Conservation (phyloP, 2,888 invertebrate species). For the Leucoma salicis region DNA sequence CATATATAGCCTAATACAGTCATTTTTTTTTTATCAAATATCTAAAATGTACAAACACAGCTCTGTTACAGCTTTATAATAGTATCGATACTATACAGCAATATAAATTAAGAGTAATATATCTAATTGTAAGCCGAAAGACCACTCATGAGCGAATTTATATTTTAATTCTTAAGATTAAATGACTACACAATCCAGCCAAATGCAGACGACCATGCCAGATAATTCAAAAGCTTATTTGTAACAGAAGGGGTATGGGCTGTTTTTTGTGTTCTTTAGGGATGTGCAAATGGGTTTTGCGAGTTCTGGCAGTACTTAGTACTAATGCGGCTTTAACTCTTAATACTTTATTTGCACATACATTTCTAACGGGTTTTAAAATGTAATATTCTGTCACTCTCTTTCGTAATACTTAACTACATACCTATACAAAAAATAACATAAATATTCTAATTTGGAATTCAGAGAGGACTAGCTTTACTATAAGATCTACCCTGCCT, state of each 20-base stretch:
- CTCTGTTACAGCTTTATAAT: too few species aligned
- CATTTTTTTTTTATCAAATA: too few species aligned
- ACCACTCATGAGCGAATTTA: neutral
- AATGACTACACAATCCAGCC: neutral
- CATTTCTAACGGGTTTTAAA: neutral
- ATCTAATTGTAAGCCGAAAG: too few species aligned
- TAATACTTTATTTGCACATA: neutral
- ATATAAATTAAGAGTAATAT: too few species aligned
- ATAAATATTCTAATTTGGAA: conserved; percentile 27
- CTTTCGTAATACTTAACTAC: conserved; percentile 9
- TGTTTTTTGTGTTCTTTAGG: conserved; percentile 5
- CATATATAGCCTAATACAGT: too few species aligned
- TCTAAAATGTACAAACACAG: too few species aligned
- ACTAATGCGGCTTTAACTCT: conserved; percentile 5
- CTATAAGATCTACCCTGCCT: too few species aligned
- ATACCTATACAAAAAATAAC: conserved; percentile 31
- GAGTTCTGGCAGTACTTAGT: conserved; percentile 6
- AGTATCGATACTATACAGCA: too few species aligned
- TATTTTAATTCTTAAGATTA: neutral
- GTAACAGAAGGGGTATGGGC: conserved; percentile 6
- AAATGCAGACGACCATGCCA: neutral
- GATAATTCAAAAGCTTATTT: neutral
- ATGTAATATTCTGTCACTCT: conserved; percentile 13
- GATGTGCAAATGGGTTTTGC: conserved; percentile 4
- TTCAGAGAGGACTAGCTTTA: too few species aligned